These are phyloP conservation scores for Drosophila mojavensis DNA, from an alignment of 1,140 invertebrate species.

Conservation along the genomic window DNA sequence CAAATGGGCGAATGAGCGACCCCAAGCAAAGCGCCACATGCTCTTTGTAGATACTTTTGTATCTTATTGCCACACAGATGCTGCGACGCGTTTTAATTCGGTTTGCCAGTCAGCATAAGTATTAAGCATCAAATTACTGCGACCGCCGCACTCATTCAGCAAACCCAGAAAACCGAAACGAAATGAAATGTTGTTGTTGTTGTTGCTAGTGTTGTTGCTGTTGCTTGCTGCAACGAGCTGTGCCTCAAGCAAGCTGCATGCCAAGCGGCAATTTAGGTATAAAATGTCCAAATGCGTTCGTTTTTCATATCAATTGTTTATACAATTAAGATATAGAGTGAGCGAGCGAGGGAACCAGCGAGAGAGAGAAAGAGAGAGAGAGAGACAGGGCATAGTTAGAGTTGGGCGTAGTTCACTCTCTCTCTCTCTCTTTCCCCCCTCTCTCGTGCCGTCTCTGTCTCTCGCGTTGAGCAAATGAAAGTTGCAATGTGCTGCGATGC, in stretches of 20 bases:
- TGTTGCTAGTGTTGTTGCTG: constrained; percentile 28
- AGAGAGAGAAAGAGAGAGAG: background rate
- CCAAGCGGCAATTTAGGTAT: constrained; percentile 77
- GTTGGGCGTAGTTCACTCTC: constrained; percentile 14
- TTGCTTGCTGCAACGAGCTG: constrained; percentile 29
- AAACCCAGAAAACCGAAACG: constrained; percentile 81
- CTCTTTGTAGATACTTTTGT: constrained; percentile 36
- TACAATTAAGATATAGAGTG: constrained; percentile 55
- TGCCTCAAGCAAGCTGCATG: constrained; percentile 61
- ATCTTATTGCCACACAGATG: constrained; percentile 34
- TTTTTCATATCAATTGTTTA: constrained; percentile 74
- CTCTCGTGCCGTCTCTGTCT: constrained; percentile 11
- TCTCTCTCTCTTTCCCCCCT: constrained; percentile 10
- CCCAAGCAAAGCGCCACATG: constrained; percentile 67
- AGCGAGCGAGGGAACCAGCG: background rate
- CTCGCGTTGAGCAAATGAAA: constrained; percentile 65
- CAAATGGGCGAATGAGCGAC: constrained; percentile 39
- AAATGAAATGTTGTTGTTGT: constrained; percentile 29
- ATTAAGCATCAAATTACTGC: constrained; percentile 76
- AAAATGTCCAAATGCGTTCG: constrained; percentile 78
- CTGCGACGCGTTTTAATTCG: constrained; percentile 34
- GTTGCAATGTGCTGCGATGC: constrained; percentile 66
- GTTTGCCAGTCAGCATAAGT: constrained; percentile 28
- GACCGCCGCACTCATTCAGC: constrained; percentile 66
- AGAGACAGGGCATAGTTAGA: constrained; percentile 1